A percentile compares a stretch with the other conserved stretches of the same genome.
phyloP scores from a whole-genome alignment of 2,888 invertebrate species.

The Phragmatobia fuliginosa region DNA sequence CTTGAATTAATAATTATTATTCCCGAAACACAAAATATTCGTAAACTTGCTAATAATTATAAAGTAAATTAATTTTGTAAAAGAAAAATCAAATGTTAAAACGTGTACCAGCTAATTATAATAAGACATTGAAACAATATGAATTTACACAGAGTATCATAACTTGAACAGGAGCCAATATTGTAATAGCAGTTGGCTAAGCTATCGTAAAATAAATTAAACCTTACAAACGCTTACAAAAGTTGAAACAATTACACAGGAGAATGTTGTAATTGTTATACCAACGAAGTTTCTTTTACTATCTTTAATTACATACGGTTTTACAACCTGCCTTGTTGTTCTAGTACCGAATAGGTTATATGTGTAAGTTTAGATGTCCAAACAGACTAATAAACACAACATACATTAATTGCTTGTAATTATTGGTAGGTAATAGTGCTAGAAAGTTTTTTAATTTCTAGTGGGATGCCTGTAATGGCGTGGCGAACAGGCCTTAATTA shows the following conservation, averaged over 20 bases:
- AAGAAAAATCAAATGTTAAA: not conserved
- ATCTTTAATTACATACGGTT: not conserved
- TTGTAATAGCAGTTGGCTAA: not conserved
- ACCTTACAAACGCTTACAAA: not conserved
- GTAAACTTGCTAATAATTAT: not conserved
- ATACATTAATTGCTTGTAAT: not conserved
- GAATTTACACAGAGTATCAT: not conserved
- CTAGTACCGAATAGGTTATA: not conserved
- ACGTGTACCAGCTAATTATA: not conserved
- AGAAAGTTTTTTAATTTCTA: not conserved
- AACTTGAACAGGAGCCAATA: not conserved
- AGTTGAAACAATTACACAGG: not conserved
- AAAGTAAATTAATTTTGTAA: not conserved
- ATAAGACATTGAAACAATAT: not conserved
- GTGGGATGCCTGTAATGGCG: not conserved
- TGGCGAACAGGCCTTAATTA: not conserved
- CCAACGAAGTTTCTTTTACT: not conserved
- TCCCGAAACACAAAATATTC: slow-evolving; percentile 21
- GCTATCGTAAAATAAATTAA: not conserved
- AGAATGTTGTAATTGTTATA: not conserved
- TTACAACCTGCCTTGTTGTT: not conserved
- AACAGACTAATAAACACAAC: not conserved
- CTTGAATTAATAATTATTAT: slow-evolving; percentile 27
- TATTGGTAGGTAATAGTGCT: not conserved
- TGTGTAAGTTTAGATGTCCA: too few relatives aligned